A percentile compares a stretch with the other conserved stretches of the same genome.
phyloP scores from a whole-genome alignment of 2,797 vertebrate species.

The Thamnophis elegans region DNA sequence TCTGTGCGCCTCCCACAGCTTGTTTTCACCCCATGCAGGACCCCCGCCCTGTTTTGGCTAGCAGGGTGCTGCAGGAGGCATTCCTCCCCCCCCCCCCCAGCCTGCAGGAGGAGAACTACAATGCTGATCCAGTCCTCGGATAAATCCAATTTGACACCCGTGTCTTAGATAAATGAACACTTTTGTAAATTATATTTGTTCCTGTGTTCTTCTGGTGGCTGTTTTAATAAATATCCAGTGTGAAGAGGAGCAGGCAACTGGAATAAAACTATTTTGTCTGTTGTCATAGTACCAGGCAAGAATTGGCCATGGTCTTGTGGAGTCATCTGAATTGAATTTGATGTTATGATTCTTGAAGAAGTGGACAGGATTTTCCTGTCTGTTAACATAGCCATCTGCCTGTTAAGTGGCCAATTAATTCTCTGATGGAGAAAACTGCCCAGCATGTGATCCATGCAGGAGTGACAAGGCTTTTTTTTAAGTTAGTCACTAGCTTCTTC shows the following conservation, averaged over 20 bases:
- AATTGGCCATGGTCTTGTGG: neutral
- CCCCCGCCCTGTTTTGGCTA: too few species aligned
- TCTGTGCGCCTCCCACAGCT: too few species aligned
- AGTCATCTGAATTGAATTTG: neutral
- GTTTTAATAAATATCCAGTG: neutral
- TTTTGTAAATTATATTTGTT: neutral
- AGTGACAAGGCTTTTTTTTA: neutral
- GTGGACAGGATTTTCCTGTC: neutral
- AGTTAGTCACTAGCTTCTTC: neutral
- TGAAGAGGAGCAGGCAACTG: neutral
- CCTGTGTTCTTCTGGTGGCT: neutral
- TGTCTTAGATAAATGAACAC: neutral
- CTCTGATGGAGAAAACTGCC: neutral
- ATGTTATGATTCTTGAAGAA: neutral
- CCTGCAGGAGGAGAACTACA: too few species aligned
- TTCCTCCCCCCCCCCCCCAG: accelerated
- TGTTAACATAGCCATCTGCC: neutral
- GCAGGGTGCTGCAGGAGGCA: too few species aligned
- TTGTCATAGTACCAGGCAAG: neutral
- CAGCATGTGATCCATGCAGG: neutral
- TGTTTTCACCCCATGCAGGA: too few species aligned
- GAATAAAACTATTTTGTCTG: neutral
- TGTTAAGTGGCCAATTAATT: neutral
- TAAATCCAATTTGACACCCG: too few species aligned
- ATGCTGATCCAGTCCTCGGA: too few species aligned